These are phyloP conservation scores for Scophthalmus maximus DNA, from an alignment of 2,113 vertebrate genomes.

Conservation along the genomic window DNA sequence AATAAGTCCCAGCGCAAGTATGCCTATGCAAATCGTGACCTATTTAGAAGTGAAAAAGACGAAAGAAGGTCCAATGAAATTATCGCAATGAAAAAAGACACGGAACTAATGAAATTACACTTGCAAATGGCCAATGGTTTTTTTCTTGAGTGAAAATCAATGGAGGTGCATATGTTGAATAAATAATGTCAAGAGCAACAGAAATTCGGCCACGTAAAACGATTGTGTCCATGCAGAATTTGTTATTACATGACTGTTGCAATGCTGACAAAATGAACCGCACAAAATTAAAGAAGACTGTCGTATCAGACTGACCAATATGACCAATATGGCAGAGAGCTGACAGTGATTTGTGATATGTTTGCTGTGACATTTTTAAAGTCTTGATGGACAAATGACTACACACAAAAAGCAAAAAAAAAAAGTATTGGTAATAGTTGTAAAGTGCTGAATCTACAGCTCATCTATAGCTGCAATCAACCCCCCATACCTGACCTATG, in stretches of 20 bases:
- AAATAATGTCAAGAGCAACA: neutral
- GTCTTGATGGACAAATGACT: neutral
- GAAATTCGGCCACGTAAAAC: neutral
- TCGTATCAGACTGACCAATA: too few relatives aligned
- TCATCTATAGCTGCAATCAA: neutral
- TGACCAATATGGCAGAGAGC: neutral
- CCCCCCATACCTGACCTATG: neutral
- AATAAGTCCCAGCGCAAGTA: neutral
- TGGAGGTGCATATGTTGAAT: neutral
- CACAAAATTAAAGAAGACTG: too few relatives aligned
- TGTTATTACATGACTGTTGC: neutral
- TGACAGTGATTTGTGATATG: neutral
- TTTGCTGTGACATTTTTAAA: neutral
- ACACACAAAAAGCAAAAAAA: neutral
- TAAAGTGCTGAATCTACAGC: neutral
- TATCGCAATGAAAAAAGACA: neutral
- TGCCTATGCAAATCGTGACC: slow-evolving; percentile 19
- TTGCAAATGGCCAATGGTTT: too few relatives aligned
- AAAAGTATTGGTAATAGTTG: neutral
- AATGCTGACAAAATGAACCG: too few relatives aligned
- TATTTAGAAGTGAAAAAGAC: neutral
- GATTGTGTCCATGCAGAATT: neutral
- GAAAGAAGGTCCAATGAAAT: slow-evolving; percentile 9
- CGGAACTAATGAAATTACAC: neutral
- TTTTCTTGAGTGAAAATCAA: neutral